Base-by-base conservation (phyloP, 2,797 vertebrate genomes). In the Labeo calbasu region DNA sequence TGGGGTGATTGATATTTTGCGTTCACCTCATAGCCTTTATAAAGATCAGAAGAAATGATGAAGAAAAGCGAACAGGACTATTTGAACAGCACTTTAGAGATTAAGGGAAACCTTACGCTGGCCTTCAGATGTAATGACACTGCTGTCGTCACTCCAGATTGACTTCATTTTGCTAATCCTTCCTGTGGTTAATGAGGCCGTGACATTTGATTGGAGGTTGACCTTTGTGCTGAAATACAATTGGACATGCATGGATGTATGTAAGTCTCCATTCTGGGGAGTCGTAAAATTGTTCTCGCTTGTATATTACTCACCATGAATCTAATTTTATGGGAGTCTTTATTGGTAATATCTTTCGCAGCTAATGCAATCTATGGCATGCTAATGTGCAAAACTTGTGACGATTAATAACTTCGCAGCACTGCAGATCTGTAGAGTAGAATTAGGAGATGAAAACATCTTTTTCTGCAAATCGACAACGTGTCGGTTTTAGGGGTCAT, bases 301-400 rank as follows among this genome's bases (percentile, higher is more conserved):
- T 61, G 46, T 70, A 85, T 87, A 89, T 88, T 91, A 90, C 90
- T 91, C 89, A 91, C 90, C 87, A 87, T 88, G 88, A 91, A 89
- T 89, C 86, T 77, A 87, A 81, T 79, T 91, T 92, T 88, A 91
- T 87, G 85, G 61, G 76, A 79, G 85, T 83, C 83, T 90, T 78
- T 85, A 85, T 81, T 85, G 81, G 84, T 89, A 85, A 88, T 93
- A 90, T 88, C 80, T 85, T 82, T 89, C 79, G 84, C 89, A 77
- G 21, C 81, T 85, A 88, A 89, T 86, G 87, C 91, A 92, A 91
- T 92, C 88, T 90, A 91, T 90, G 85, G 77, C 61, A 79, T 50
- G 25, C 32, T 77, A 78, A 51, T 71, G 69, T 51, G 46, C 72
- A 80, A 69, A 79, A 53, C 63, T 55, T 71, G 65, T 78, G 71